Evolutionary conservation across 2,797 vertebrate species (phyloP).

Genomic region (Emys orbicularis): DNA sequence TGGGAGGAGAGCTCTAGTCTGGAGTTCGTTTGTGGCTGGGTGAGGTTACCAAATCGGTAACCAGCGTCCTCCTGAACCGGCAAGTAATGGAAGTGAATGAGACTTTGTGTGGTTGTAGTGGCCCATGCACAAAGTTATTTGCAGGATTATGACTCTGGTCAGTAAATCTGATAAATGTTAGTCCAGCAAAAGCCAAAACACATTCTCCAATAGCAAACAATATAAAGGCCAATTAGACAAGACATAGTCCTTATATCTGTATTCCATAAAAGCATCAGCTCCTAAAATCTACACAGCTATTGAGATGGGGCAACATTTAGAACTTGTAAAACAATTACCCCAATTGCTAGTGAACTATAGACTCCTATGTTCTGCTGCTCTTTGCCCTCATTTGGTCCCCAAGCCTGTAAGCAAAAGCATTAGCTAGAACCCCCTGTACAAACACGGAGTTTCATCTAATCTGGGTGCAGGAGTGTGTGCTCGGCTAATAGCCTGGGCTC

Average conservation of each 20-base stretch:
- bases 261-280: not conserved
- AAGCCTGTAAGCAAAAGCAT: not conserved
- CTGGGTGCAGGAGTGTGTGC: not conserved
- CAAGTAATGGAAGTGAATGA: not conserved
- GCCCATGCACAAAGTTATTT: not conserved
- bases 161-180: not conserved
- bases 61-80: rapidly evolving
- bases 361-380: not conserved
- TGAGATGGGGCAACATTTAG: not conserved
- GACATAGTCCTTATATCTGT: not conserved
- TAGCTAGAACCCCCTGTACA: not conserved
- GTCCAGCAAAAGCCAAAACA: not conserved
- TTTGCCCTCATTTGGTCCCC: not conserved
- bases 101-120: not conserved
- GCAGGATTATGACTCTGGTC: not conserved
- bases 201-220: not conserved
- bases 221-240: not conserved
- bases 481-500: not conserved
- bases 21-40: rapidly evolving
- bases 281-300: not conserved
- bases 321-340: not conserved
- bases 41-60: rapidly evolving
- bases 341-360: not conserved
- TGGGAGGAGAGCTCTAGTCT: not conserved
- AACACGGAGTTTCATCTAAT: not conserved